A percentile compares a stretch with the other conserved stretches of the same genome.
Conservation (phyloP, 1,140 invertebrate genomes). For the Caenorhabditis briggsae region DNA sequence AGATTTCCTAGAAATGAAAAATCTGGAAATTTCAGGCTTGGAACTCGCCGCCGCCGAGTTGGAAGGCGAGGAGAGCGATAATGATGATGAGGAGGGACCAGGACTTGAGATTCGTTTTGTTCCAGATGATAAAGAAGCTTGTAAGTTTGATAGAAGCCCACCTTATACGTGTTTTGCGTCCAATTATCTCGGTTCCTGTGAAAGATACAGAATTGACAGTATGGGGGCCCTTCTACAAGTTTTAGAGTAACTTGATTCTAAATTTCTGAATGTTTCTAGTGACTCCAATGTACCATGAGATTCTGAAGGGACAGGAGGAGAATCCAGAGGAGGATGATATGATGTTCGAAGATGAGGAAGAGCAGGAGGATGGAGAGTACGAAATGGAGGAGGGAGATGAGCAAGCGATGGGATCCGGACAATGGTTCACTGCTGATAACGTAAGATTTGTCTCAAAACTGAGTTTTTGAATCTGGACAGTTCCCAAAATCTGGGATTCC, state of each 20-base stretch:
- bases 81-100: conserved; percentile 10
- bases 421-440: conserved; percentile 42
- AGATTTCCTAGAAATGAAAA: not conserved
- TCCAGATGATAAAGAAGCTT: not conserved
- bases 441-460: not conserved
- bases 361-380: not conserved
- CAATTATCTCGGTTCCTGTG: too few relatives aligned
- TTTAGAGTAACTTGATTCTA: not conserved
- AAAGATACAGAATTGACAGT: too few relatives aligned
- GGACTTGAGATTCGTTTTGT: conserved; percentile 32
- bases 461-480: too few relatives aligned
- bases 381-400: not conserved
- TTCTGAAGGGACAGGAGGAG: conserved; percentile 5
- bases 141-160: too few relatives aligned
- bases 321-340: conserved; percentile 43
- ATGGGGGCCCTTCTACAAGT: not conserved
- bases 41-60: conserved; percentile 22
- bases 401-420: not conserved
- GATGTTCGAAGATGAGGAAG: conserved; percentile 23
- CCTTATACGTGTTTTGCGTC: too few relatives aligned
- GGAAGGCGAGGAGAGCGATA: conserved; percentile 9
- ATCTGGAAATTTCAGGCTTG: not conserved
- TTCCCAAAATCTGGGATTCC: too few relatives aligned
- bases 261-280: not conserved
- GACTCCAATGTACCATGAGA: conserved; percentile 8